A percentile compares a stretch with the other conserved stretches of the same genome.
These are phyloP conservation scores for Scolopax rusticola DNA, from an alignment of 2,797 vertebrate genomes.

Conservation along the genomic window DNA sequence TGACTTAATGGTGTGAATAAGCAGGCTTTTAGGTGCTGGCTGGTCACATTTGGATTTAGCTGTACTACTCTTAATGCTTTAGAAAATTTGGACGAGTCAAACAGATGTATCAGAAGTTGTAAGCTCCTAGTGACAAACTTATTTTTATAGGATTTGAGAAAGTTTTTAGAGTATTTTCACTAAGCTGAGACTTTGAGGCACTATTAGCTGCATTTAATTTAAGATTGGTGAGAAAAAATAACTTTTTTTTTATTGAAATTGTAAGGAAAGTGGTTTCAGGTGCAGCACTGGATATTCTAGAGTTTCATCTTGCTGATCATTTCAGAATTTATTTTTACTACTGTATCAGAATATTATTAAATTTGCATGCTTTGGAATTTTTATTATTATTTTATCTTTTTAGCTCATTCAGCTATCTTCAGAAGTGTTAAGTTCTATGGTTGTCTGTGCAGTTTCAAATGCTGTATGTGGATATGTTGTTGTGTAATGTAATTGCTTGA, in stretches of 20 bases:
- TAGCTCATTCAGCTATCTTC: neutral
- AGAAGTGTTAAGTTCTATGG: neutral
- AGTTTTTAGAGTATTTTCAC: neutral
- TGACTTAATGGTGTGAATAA: neutral
- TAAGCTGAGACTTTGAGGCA: neutral
- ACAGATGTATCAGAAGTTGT: neutral
- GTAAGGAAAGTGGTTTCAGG: neutral
- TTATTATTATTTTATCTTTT: neutral
- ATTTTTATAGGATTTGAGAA: neutral
- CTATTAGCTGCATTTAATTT: neutral
- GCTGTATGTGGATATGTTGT: neutral
- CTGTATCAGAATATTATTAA: neutral
- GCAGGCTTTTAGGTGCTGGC: neutral
- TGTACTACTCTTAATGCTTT: neutral
- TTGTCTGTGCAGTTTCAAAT: neutral
- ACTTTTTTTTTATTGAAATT: neutral
- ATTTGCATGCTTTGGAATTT: neutral
- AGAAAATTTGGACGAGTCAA: neutral
- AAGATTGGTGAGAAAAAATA: neutral
- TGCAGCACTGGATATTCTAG: neutral
- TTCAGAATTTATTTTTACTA: neutral
- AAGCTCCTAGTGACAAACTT: neutral
- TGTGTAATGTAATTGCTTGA: neutral
- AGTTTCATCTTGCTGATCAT: neutral
- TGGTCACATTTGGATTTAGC: neutral